Base-by-base conservation (phyloP, 2,888 invertebrate species). In the Trichogramma evanescens region DNA sequence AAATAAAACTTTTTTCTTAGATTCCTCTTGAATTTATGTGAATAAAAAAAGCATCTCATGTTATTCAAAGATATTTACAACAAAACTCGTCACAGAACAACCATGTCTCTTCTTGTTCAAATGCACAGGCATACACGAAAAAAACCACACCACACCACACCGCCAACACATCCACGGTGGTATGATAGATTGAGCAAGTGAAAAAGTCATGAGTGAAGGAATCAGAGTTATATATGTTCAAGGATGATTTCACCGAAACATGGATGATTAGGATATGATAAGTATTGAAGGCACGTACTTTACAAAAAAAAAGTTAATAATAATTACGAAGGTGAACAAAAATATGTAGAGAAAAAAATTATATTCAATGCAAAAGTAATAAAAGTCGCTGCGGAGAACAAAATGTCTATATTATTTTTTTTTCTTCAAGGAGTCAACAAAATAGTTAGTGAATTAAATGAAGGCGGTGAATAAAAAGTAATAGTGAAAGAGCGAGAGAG, bases 111-210 rank as follows among this genome's bases (percentile, higher is more conserved):
- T 10, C 54, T 56, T 40, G 8, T 50, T 50, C 8, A 13, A 13
- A 26, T 26, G 26, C 68, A 61, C 60, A 68, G 62, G 65, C 66
- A 58, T 60, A 65, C 62, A 61, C 54, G 68, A 71, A 72, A 68
- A 61, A 73, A 70, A 74, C 71, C 73, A 74, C 73, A 74, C 72
- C 73, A 77, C 77, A 77, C 77, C 77, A 77, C 77, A 77, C 77
- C 77, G 77, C 77, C 77, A 77, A 77, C 77, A 77, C 77, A 77
- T 77, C 77, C 77, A 77, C 77, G 75, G 74, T 77, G 74, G 74
- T 76, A 75, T 76, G 74, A 72, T 71, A 73, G 66, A 67, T 45
- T 45, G 54, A 60, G 46, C 50, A 50, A 59, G 56, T 59, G 48
- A 59, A 57, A 62, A 55, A 62, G 46, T 56, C 43, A 38, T 57